Conservation (phyloP, 2,888 invertebrate species). For the Drosophila stalkeri region DNA sequence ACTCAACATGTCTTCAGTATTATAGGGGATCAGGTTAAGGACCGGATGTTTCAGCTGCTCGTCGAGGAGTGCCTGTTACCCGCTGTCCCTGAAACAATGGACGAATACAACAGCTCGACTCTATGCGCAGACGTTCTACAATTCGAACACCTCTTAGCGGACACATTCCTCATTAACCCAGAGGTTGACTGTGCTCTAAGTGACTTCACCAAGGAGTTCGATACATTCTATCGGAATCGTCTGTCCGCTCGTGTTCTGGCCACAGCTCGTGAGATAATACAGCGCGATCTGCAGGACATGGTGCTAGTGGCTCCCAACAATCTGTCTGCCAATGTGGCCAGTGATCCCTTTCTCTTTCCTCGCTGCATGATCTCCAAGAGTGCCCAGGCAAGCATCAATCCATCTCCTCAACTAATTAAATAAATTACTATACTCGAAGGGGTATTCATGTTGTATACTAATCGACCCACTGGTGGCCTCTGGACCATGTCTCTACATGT, state of each 20-base stretch:
- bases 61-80: slow-evolving; percentile 91
- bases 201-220: slow-evolving; percentile 90
- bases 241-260: slow-evolving; percentile 90
- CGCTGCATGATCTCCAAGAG: slow-evolving; percentile 85
- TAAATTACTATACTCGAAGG: no score
- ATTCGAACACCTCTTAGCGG: slow-evolving; percentile 88
- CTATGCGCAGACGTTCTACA: slow-evolving; percentile 88
- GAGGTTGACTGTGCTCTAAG: slow-evolving; percentile 87
- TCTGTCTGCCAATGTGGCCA: slow-evolving; percentile 63
- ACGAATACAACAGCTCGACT: slow-evolving; percentile 89
- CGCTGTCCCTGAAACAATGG: slow-evolving; percentile 91
- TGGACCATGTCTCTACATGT: neutral
- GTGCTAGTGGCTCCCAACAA: slow-evolving; percentile 87
- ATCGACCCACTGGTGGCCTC: neutral
- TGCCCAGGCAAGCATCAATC: slow-evolving; percentile 82
- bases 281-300: slow-evolving; percentile 92
- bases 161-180: slow-evolving; percentile 86
- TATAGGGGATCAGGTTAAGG: slow-evolving; percentile 87
- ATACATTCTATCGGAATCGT: slow-evolving; percentile 91
- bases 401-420: neutral
- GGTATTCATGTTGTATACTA: neutral
- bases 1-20: slow-evolving; percentile 82
- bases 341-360: slow-evolving; percentile 83
- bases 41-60: slow-evolving; percentile 88
- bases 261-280: slow-evolving; percentile 90